Evolutionary conservation across 2,797 vertebrate species (phyloP).

Genomic region (Pangasius djambal): DNA sequence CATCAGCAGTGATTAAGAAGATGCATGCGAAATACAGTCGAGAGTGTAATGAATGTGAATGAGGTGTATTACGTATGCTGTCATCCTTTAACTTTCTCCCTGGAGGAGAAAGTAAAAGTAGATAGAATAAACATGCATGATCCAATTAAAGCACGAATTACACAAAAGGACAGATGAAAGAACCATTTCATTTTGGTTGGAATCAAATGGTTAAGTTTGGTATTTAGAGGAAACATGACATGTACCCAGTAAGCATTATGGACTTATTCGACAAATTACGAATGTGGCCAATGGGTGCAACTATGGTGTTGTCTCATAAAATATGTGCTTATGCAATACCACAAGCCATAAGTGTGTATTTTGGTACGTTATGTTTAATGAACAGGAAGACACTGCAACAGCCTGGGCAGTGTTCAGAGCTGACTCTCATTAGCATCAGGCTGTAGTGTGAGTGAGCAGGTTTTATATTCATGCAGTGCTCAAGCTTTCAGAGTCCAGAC

Average conservation of each 20-base stretch:
- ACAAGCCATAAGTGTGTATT: neutral
- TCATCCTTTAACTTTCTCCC: neutral
- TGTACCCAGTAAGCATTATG: neutral
- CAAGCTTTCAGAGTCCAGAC: constrained; percentile 31
- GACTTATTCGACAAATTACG: neutral
- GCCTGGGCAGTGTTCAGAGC: neutral
- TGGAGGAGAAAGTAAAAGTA: neutral
- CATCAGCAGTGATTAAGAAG: neutral
- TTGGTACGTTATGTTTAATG: constrained; percentile 1
- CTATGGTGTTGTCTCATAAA: neutral
- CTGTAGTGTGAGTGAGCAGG: constrained; percentile 17
- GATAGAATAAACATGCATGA: neutral
- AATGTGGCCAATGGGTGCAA: neutral
- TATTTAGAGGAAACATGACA: neutral
- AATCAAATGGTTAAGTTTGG: neutral
- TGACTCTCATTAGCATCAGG: constrained; percentile 41
- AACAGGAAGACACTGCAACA: constrained; percentile 17
- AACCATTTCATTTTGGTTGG: neutral
- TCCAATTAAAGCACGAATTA: neutral
- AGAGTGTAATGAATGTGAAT: neutral
- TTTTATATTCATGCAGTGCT: constrained; percentile 47
- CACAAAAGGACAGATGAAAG: neutral
- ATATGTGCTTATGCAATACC: neutral
- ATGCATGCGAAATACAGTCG: neutral
- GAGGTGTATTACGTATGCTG: neutral